These are phyloP conservation scores for Octopus bimaculoides DNA, from an alignment of 1,140 invertebrate genomes.

Conservation along the genomic window DNA sequence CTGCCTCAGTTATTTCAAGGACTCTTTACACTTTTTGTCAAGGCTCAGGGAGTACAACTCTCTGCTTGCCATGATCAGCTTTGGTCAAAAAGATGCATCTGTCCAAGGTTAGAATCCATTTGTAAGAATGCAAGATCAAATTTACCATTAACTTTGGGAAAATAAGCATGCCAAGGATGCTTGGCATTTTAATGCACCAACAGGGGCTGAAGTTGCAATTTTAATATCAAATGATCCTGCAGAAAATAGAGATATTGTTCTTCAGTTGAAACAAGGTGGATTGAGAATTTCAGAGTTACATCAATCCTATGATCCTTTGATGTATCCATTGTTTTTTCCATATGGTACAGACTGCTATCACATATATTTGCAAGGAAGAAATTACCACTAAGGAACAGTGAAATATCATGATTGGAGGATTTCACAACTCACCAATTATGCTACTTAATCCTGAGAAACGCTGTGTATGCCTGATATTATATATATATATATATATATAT, in stretches of 20 bases:
- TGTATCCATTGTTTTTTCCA: background rate
- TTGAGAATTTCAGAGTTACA: background rate
- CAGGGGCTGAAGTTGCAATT: background rate
- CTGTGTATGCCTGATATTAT: no score
- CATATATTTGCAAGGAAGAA: background rate
- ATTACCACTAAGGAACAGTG: no score
- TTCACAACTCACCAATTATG: no score
- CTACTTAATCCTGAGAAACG: no score
- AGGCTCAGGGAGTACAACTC: background rate
- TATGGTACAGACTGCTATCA: background rate
- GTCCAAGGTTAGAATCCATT: background rate
- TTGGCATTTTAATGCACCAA: background rate
- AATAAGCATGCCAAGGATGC: background rate
- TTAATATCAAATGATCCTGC: no score
- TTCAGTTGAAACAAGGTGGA: background rate
- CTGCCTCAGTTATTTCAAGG: background rate
- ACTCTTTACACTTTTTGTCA: background rate
- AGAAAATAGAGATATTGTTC: background rate
- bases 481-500: no score
- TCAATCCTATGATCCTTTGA: background rate
- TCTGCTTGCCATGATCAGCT: background rate
- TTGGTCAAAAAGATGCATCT: background rate
- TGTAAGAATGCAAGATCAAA: background rate
- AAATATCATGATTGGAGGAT: no score
- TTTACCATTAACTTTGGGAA: background rate